These are phyloP conservation scores for Danio kyathit DNA, from an alignment of 2,797 vertebrate species.

Conservation along the genomic window DNA sequence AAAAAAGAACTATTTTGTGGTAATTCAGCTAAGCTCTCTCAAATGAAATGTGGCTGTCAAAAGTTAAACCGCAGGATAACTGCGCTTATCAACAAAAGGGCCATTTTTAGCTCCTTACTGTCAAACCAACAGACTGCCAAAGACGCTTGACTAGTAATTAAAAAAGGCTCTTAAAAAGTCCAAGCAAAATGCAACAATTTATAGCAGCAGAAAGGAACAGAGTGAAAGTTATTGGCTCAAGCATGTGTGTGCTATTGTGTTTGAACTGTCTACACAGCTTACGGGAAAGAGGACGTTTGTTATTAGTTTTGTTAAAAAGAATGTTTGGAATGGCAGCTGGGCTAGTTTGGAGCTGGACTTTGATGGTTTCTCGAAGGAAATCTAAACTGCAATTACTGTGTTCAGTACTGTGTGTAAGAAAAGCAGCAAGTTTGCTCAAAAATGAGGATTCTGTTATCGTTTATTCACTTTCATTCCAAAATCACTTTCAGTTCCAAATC, in stretches of 20 bases:
- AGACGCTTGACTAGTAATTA: not conserved
- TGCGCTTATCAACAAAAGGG: conserved; percentile 20
- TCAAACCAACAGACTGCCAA: conserved; percentile 8
- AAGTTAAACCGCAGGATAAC: conserved; percentile 33
- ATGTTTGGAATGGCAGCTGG: conserved; percentile 61
- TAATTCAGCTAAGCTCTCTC: not conserved
- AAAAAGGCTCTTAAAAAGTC: conserved; percentile 21
- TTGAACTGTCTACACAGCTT: conserved; percentile 55
- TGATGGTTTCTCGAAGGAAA: conserved; percentile 48
- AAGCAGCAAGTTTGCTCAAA: not conserved
- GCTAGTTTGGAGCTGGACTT: conserved; percentile 45
- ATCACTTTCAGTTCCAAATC: not conserved
- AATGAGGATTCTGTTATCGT: not conserved
- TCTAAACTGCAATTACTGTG: conserved; percentile 54
- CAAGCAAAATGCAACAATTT: conserved; percentile 46
- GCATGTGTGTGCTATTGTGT: conserved; percentile 50
- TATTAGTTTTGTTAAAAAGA: conserved; percentile 60
- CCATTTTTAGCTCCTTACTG: conserved; percentile 2
- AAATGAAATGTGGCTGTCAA: conserved; percentile 18
- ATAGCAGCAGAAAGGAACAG: conserved; percentile 10
- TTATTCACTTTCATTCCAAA: not conserved
- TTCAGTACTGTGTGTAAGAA: conserved; percentile 49
- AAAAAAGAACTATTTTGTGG: not conserved
- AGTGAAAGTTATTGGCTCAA: conserved; percentile 48
- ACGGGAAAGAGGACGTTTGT: conserved; percentile 55